Conservation (phyloP, 2,797 vertebrate genomes). For the Artibeus jamaicensis region DNA sequence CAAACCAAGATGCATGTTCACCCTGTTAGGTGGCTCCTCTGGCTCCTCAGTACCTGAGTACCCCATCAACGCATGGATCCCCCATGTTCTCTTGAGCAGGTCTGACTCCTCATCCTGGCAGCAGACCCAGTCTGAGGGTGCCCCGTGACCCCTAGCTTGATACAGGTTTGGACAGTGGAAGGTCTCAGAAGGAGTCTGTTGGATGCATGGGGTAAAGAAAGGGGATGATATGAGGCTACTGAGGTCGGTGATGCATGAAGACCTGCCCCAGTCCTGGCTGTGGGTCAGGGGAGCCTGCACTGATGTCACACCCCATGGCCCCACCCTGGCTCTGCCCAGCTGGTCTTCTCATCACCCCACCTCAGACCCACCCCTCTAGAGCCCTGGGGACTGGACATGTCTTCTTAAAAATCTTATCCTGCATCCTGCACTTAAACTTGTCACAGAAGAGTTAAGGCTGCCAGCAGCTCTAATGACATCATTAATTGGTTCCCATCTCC, state of each 20-base stretch:
- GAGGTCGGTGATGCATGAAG: neutral
- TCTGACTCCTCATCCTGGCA: neutral
- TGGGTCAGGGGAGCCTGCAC: neutral
- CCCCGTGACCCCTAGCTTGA: neutral
- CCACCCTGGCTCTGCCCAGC: neutral
- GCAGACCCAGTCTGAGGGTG: neutral
- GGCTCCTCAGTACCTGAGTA: neutral
- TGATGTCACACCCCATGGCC: neutral
- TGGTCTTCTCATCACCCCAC: neutral
- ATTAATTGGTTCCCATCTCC: constrained; percentile 76
- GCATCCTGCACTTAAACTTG: constrained; percentile 69
- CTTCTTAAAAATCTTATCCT: constrained; percentile 74
- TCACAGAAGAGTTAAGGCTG: constrained; percentile 73
- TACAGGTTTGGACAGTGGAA: neutral
- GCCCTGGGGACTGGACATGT: neutral
- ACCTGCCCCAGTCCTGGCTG: neutral
- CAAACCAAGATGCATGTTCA: neutral
- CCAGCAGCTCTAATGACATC: constrained; percentile 78
- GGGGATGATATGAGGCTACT: neutral
- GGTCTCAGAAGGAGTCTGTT: neutral
- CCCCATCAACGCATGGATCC: neutral
- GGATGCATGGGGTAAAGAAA: neutral
- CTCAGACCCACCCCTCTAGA: constrained; percentile 38
- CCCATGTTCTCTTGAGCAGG: neutral
- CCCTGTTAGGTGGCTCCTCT: neutral